A percentile compares a stretch with the other conserved stretches of the same genome.
phyloP scores from a whole-genome alignment of 1,140 invertebrate genomes.

The Gerris buenoi region DNA sequence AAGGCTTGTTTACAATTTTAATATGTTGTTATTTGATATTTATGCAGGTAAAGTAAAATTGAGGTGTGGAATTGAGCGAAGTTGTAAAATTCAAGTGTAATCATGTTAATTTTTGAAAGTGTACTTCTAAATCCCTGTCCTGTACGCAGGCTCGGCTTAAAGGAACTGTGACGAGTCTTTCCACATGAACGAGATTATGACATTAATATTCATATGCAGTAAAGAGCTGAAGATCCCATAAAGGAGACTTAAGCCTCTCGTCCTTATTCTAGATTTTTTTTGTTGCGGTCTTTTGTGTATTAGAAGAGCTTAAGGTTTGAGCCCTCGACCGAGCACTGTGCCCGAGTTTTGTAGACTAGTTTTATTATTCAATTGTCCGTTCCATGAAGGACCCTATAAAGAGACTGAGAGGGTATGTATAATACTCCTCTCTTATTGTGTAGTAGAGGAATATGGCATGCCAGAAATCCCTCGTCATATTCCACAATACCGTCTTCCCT shows the following conservation, averaged over 20 bases:
- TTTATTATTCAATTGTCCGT: background rate
- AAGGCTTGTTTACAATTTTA: too few species aligned
- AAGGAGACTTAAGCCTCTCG: background rate
- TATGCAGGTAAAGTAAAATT: too few species aligned
- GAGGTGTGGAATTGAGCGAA: too few species aligned
- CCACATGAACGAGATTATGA: background rate
- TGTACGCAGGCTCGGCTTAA: too few species aligned
- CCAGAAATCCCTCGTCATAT: background rate
- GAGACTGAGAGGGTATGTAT: too few species aligned
- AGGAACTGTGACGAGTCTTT: background rate
- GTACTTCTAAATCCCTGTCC: too few species aligned
- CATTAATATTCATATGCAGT: background rate
- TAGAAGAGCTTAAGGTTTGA: background rate
- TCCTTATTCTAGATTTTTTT: background rate
- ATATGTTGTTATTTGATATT: too few species aligned
- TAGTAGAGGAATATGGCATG: background rate
- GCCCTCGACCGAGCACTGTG: background rate
- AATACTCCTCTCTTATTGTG: too few species aligned
- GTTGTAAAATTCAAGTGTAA: too few species aligned
- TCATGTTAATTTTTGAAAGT: too few species aligned
- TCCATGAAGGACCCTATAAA: too few species aligned
- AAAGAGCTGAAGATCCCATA: background rate
- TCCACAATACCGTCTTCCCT: background rate
- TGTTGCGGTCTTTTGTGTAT: background rate
- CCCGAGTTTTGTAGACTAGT: background rate